Percentiles rank a stretch among this genome's conserved stretches.
Evolutionary conservation across 2,888 invertebrate species (phyloP).

Genomic region (Saturnia japonica): DNA sequence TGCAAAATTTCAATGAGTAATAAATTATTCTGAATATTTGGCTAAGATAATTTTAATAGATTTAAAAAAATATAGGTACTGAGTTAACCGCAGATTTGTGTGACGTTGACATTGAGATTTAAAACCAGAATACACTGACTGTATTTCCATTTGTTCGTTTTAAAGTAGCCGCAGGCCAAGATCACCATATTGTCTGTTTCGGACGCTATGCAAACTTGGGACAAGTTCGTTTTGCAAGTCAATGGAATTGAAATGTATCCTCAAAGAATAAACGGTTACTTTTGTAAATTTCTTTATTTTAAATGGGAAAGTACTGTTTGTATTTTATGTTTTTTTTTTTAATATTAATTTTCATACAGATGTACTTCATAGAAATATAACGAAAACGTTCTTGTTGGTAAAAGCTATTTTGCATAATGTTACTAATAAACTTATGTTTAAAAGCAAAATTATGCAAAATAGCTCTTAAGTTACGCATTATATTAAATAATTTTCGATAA

Average conservation of each 20-base stretch:
- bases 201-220: slow-evolving; percentile 24
- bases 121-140: neutral
- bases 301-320: neutral
- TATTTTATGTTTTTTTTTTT: neutral
- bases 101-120: neutral
- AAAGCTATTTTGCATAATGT: neutral
- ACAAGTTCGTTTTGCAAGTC: slow-evolving; percentile 57
- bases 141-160: neutral
- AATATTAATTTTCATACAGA: neutral
- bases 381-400: neutral
- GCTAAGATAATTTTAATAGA: neutral
- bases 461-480: neutral
- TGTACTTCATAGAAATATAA: neutral
- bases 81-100: neutral
- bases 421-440: neutral
- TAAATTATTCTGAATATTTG: neutral
- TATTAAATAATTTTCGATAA: neutral
- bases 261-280: slow-evolving; percentile 11
- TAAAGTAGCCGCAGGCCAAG: slow-evolving; percentile 7
- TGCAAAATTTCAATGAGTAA: neutral
- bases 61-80: neutral
- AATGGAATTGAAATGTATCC: slow-evolving; percentile 33
- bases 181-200: slow-evolving; percentile 19
- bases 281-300: neutral
- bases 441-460: neutral